phyloP scores from a whole-genome alignment of 2,888 invertebrate species.

The Drosophila prolongata region DNA sequence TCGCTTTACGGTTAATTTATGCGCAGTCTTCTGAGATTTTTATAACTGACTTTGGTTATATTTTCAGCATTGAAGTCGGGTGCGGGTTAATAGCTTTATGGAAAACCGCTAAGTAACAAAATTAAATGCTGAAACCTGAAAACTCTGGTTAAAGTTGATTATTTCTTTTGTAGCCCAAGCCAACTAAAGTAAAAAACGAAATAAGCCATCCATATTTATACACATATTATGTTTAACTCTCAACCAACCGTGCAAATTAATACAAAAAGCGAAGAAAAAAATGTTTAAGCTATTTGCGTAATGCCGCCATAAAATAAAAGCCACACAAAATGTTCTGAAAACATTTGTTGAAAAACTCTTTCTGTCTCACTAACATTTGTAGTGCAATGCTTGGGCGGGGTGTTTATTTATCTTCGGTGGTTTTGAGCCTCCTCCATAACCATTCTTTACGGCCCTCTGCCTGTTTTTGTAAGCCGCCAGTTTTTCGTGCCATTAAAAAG shows the following conservation, averaged over 20 bases:
- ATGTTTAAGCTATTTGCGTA: constrained; percentile 3
- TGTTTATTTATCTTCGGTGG: constrained; percentile 59
- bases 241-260: not conserved
- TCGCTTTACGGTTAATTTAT: constrained; percentile 68
- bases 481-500: constrained; percentile 66
- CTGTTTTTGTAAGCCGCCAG: constrained; percentile 59
- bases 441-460: constrained; percentile 21
- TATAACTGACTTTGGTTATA: constrained; percentile 17
- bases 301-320: constrained; percentile 5
- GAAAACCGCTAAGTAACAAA: constrained; percentile 21
- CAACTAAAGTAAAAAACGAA: not conserved
- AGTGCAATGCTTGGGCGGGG: constrained; percentile 49
- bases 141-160: not conserved
- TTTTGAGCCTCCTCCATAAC: constrained; percentile 10
- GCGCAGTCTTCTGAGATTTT: constrained; percentile 19
- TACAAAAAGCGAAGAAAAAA: not conserved
- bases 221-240: not conserved
- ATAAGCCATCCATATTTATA: not conserved
- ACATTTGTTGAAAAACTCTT: constrained; percentile 2
- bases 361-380: constrained; percentile 44
- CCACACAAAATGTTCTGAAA: constrained; percentile 1
- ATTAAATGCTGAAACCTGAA: not conserved
- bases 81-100: constrained; percentile 28
- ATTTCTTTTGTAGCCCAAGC: not conserved
- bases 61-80: constrained; percentile 1